These are phyloP conservation scores for Girardinus metallicus DNA, from an alignment of 2,797 vertebrate genomes.

Conservation along the genomic window DNA sequence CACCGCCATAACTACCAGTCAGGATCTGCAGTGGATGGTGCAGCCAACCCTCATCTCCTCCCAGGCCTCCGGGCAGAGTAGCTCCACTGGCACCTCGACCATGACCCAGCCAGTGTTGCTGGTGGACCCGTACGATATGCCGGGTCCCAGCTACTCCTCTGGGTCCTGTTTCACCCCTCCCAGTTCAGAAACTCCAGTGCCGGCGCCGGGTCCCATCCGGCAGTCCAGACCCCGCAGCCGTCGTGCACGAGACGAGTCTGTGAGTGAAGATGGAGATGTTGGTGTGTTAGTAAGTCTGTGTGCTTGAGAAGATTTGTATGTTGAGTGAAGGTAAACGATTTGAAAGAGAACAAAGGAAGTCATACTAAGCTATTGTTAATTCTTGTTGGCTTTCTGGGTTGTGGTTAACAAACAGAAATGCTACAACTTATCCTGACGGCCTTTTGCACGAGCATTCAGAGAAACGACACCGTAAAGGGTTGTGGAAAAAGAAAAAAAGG, in stretches of 20 bases:
- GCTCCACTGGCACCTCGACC: constrained; percentile 76
- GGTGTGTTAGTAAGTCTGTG: constrained; percentile 83
- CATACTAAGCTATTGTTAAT: neutral
- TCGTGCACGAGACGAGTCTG: constrained; percentile 89
- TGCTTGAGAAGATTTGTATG: constrained; percentile 62
- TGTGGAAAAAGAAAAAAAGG: neutral
- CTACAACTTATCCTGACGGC: neutral
- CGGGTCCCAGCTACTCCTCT: constrained; percentile 90
- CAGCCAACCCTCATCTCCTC: constrained; percentile 96
- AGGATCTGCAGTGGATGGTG: constrained; percentile 98
- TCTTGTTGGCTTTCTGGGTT: neutral
- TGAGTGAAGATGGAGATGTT: constrained; percentile 87
- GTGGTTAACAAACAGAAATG: neutral
- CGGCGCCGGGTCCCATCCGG: constrained; percentile 67
- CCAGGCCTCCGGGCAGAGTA: constrained; percentile 89
- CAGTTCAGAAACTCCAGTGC: constrained; percentile 72
- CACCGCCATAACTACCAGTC: constrained; percentile 97
- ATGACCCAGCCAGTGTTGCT: constrained; percentile 83
- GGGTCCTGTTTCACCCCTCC: constrained; percentile 78
- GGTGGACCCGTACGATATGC: constrained; percentile 93
- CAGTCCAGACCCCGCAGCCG: constrained; percentile 86
- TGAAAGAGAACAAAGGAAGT: constrained; percentile 1
- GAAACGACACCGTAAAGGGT: neutral
- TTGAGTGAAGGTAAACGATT: constrained; percentile 38
- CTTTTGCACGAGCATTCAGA: neutral